phyloP scores from a whole-genome alignment of 2,113 vertebrate species.

The Toxostoma redivivum region DNA sequence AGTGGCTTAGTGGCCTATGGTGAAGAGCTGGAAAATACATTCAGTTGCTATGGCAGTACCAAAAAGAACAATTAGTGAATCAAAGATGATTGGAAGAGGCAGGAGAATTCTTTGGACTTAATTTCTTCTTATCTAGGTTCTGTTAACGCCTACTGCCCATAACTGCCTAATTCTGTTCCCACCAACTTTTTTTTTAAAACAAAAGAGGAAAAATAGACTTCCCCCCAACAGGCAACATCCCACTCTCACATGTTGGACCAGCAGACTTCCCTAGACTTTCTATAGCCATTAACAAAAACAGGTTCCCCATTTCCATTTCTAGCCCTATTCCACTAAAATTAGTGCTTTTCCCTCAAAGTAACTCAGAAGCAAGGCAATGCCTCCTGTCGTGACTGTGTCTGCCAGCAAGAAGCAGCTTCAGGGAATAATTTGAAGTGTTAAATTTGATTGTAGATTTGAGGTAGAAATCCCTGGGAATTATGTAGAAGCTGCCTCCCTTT shows the following conservation, averaged over 20 bases:
- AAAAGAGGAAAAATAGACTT: neutral
- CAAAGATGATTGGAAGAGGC: neutral
- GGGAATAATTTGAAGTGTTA: neutral
- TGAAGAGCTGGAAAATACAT: neutral
- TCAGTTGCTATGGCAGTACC: neutral
- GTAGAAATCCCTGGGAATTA: neutral
- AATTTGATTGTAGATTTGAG: neutral
- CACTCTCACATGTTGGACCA: neutral
- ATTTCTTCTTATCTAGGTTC: neutral
- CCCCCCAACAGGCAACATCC: neutral
- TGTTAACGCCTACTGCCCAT: neutral
- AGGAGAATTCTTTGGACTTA: neutral
- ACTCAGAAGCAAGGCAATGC: neutral
- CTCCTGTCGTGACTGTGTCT: fast-evolving
- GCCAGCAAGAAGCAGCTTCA: neutral
- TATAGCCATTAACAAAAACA: neutral
- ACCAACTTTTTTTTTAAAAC: neutral
- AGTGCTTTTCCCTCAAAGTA: neutral
- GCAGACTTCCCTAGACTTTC: neutral
- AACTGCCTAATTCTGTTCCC: neutral
- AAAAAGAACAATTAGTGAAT: neutral
- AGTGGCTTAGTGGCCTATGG: neutral
- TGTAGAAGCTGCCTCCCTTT: neutral
- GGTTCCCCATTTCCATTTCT: neutral
- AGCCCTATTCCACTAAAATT: neutral